phyloP scores from a whole-genome alignment of 2,888 invertebrate genomes.

The Himalopsyche anomala region DNA sequence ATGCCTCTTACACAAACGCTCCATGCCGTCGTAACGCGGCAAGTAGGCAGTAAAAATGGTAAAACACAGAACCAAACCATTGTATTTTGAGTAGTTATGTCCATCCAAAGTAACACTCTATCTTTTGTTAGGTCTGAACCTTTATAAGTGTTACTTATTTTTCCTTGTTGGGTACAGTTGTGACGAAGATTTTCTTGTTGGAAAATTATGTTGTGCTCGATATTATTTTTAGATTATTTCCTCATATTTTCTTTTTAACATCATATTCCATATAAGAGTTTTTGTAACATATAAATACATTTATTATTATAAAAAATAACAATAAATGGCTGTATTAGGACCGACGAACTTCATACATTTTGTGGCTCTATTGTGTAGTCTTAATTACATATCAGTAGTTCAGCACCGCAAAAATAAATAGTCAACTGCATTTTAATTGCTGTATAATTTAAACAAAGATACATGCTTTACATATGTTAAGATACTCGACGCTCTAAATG shows the following conservation, averaged over 20 bases:
- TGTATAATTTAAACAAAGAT: too few species aligned
- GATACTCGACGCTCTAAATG: too few species aligned
- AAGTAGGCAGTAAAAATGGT: slow-evolving; percentile 62
- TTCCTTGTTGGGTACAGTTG: slow-evolving; percentile 37
- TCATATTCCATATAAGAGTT: too few species aligned
- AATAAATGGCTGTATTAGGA: too few species aligned
- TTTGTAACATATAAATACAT: too few species aligned
- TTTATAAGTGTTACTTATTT: slow-evolving; percentile 48
- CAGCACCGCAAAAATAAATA: too few species aligned
- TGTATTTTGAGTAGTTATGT: slow-evolving; percentile 54
- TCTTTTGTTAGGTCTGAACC: slow-evolving; percentile 48
- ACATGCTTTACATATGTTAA: too few species aligned
- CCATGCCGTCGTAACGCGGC: slow-evolving; percentile 51
- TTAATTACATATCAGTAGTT: too few species aligned
- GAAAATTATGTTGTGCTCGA: not conserved
- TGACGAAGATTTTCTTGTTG: not conserved
- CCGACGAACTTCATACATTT: too few species aligned
- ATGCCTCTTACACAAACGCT: slow-evolving; percentile 51
- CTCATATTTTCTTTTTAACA: not conserved
- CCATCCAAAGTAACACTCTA: slow-evolving; percentile 44
- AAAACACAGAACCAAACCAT: slow-evolving; percentile 58
- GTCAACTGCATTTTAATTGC: too few species aligned
- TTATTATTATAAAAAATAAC: too few species aligned
- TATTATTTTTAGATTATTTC: not conserved
- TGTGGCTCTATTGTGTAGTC: too few species aligned